Percentiles rank a stretch among this genome's conserved stretches.
phyloP scores from a whole-genome alignment of 2,888 invertebrate species.

The Limenitis arthemis region DNA sequence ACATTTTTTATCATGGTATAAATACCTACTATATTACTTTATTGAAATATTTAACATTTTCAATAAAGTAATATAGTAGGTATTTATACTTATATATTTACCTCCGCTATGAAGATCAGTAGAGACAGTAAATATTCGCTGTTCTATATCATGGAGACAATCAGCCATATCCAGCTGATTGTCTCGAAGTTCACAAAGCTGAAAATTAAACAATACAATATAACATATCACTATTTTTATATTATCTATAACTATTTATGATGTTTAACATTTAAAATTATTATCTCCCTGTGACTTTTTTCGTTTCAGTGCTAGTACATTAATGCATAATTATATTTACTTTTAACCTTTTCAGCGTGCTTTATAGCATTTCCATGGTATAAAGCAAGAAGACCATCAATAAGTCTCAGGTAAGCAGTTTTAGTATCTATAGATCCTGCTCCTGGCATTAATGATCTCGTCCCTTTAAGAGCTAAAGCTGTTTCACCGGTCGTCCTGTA shows the following conservation, averaged over 20 bases:
- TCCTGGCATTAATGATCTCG: slow-evolving; percentile 61
- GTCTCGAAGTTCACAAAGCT: slow-evolving; percentile 71
- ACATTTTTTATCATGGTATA: no score
- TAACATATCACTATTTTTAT: neutral
- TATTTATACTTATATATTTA: slow-evolving; percentile 5
- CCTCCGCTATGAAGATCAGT: slow-evolving; percentile 34
- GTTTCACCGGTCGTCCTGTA: slow-evolving; percentile 52
- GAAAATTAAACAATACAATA: slow-evolving; percentile 22
- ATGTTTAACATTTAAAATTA: no score
- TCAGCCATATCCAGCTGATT: slow-evolving; percentile 76
- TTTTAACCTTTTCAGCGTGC: slow-evolving; percentile 68
- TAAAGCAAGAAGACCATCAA: slow-evolving; percentile 77
- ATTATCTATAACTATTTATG: no score
- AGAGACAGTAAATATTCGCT: slow-evolving; percentile 48
- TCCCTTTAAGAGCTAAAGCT: slow-evolving; percentile 51
- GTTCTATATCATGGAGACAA: slow-evolving; percentile 73
- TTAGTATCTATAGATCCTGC: slow-evolving; percentile 59
- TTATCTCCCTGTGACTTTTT: no score
- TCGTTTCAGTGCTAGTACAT: neutral
- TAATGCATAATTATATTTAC: neutral
- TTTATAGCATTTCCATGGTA: slow-evolving; percentile 79
- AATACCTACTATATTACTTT: no score
- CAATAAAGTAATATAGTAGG: neutral
- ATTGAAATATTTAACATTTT: no score
- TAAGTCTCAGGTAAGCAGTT: slow-evolving; percentile 69